Evolutionary conservation across 2,888 invertebrate species (phyloP).

Genomic region (Tuta absoluta): DNA sequence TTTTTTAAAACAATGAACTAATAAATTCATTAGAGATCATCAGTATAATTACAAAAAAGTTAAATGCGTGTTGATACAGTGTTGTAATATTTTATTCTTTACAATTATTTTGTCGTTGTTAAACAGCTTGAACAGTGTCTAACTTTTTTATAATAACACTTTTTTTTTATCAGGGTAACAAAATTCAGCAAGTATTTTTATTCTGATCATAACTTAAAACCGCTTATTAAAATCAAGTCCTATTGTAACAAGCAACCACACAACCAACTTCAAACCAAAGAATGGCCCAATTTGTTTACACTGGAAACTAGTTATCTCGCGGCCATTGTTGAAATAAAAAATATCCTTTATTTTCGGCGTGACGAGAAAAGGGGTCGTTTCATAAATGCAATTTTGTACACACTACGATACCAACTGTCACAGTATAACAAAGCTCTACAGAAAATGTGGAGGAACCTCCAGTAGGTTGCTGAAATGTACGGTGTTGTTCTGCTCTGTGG

Average conservation of each 20-base stretch:
- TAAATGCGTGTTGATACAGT: too few relatives aligned
- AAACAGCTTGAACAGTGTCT: too few relatives aligned
- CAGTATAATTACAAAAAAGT: too few relatives aligned
- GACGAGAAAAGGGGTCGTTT: slow-evolving; percentile 53
- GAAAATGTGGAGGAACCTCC: slow-evolving; percentile 10
- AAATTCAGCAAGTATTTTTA: background rate
- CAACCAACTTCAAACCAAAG: slow-evolving; percentile 48
- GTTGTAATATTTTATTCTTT: too few relatives aligned
- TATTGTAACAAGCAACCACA: slow-evolving; percentile 38
- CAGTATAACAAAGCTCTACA: slow-evolving; percentile 39
- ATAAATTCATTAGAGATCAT: too few relatives aligned
- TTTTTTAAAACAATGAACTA: too few relatives aligned
- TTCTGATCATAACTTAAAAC: background rate
- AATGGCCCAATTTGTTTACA: slow-evolving; percentile 76
- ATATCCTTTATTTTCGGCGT: slow-evolving; percentile 58
- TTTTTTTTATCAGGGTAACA: too few relatives aligned
- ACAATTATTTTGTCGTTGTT: too few relatives aligned
- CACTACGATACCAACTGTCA: slow-evolving; percentile 33
- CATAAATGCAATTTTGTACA: slow-evolving; percentile 33
- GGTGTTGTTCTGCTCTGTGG: slow-evolving; percentile 40
- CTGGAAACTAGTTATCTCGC: slow-evolving; percentile 69
- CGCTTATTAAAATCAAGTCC: slow-evolving; percentile 32
- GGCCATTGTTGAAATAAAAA: slow-evolving; percentile 70
- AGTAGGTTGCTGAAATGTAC: slow-evolving; percentile 30
- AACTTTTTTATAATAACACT: too few relatives aligned